Conservation (phyloP, 1,140 invertebrate species). For the Cardiocondyla obscurior region DNA sequence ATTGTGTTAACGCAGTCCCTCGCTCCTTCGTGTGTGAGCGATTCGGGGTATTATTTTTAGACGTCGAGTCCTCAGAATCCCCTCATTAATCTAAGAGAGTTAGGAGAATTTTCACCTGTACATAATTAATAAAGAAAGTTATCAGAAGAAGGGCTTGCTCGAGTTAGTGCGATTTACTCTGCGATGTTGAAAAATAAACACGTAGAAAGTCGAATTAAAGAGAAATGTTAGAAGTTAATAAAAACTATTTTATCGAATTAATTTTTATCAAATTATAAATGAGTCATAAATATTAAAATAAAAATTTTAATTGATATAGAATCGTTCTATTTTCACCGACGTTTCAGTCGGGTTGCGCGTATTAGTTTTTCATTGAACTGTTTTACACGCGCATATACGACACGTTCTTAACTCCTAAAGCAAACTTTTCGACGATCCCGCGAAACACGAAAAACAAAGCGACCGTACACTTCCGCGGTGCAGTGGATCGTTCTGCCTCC, state of each 20-base stretch:
- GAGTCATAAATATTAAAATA: neutral
- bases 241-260: neutral
- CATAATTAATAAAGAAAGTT: neutral
- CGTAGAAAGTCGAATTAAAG: neutral
- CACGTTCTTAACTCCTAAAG: slow-evolving; percentile 8
- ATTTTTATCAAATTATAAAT: neutral
- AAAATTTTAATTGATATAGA: neutral
- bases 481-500: slow-evolving; percentile 3
- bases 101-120: neutral
- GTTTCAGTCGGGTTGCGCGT: neutral
- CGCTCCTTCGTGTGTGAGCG: neutral
- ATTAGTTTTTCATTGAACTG: slow-evolving; percentile 30
- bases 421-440: slow-evolving; percentile 27
- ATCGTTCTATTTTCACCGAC: neutral
- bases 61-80: neutral
- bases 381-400: slow-evolving; percentile 24
- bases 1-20: neutral
- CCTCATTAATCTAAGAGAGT: neutral
- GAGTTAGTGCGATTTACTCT: neutral
- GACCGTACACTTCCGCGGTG: slow-evolving; percentile 17
- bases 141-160: neutral
- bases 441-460: slow-evolving; percentile 25
- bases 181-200: neutral
- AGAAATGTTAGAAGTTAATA: neutral
- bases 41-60: slow-evolving; percentile 17